Percentiles rank a stretch among this genome's conserved stretches.
phyloP scores from a whole-genome alignment of 1,140 invertebrate genomes.

The Aphelinus atriplicis region DNA sequence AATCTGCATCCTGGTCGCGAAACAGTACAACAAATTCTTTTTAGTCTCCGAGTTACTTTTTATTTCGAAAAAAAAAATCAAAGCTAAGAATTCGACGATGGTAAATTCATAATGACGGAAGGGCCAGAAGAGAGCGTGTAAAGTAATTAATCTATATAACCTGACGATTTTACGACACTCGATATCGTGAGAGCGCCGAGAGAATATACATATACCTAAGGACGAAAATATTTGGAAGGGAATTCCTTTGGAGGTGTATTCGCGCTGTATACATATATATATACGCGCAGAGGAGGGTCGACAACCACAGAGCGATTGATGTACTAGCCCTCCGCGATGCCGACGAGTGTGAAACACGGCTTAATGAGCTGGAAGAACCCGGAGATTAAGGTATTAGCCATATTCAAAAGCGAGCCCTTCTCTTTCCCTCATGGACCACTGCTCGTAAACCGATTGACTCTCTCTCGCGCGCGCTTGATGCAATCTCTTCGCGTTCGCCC shows the following conservation, averaged over 20 bases:
- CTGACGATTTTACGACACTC: background rate
- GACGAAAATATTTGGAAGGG: background rate
- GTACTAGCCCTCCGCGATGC: background rate
- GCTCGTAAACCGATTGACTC: background rate
- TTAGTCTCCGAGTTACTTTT: too few species aligned
- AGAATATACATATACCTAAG: too few species aligned
- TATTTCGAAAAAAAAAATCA: too few species aligned
- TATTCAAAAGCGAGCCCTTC: background rate
- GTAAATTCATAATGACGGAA: too few species aligned
- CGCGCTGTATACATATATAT: background rate
- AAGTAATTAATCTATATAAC: too few species aligned
- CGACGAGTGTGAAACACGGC: slow-evolving; percentile 9
- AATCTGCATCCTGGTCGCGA: too few species aligned
- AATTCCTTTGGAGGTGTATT: background rate
- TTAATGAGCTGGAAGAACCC: slow-evolving; percentile 17
- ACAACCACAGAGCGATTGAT: background rate
- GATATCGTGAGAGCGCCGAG: slow-evolving; percentile 13
- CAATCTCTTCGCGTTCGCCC: too few species aligned
- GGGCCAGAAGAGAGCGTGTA: too few species aligned
- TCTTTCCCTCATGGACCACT: background rate
- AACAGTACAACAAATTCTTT: too few species aligned
- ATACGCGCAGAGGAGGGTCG: background rate
- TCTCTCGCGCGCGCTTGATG: background rate
- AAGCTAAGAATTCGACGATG: too few species aligned
- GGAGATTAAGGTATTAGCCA: background rate